A percentile compares a stretch with the other conserved stretches of the same genome.
These are phyloP conservation scores for Alviniconcha strummeri DNA, from an alignment of 2,888 invertebrate species.

Conservation along the genomic window DNA sequence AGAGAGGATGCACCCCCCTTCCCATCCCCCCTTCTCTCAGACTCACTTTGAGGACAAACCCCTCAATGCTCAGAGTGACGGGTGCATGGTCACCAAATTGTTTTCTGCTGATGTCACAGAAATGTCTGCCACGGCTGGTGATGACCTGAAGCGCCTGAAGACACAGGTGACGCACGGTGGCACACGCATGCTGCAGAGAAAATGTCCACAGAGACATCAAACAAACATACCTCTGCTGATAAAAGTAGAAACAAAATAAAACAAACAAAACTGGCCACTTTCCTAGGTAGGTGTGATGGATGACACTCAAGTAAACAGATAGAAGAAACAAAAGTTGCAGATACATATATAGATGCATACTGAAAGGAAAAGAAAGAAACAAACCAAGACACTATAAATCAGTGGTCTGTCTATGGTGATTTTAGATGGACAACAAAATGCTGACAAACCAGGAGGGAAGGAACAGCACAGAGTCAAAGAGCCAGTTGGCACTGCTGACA, in stretches of 20 bases:
- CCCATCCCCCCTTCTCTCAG: too few relatives aligned
- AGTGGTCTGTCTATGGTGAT: background rate
- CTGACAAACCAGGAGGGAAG: too few relatives aligned
- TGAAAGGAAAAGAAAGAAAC: background rate
- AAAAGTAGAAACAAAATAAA: background rate
- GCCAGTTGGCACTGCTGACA: too few relatives aligned
- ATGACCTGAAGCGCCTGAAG: slow-evolving; percentile 3
- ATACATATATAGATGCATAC: too few relatives aligned
- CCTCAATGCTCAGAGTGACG: slow-evolving; percentile 18
- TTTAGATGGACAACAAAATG: too few relatives aligned
- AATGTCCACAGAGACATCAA: too few relatives aligned
- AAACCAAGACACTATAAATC: background rate
- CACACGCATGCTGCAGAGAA: slow-evolving; percentile 15
- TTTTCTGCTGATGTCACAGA: slow-evolving; percentile 21
- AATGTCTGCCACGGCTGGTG: background rate
- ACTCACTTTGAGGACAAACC: slow-evolving; percentile 25
- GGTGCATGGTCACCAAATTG: slow-evolving; percentile 18
- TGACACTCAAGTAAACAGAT: too few relatives aligned
- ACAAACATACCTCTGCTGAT: too few relatives aligned
- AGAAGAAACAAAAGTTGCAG: too few relatives aligned
- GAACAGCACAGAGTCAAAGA: too few relatives aligned
- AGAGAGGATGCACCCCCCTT: too few relatives aligned
- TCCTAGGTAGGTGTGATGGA: background rate
- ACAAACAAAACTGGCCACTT: background rate
- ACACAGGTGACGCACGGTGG: slow-evolving; percentile 27